Conservation (phyloP, 30 jellyfish, hydroid and myxozoan genomes). For the Turritopsis rubra region DNA sequence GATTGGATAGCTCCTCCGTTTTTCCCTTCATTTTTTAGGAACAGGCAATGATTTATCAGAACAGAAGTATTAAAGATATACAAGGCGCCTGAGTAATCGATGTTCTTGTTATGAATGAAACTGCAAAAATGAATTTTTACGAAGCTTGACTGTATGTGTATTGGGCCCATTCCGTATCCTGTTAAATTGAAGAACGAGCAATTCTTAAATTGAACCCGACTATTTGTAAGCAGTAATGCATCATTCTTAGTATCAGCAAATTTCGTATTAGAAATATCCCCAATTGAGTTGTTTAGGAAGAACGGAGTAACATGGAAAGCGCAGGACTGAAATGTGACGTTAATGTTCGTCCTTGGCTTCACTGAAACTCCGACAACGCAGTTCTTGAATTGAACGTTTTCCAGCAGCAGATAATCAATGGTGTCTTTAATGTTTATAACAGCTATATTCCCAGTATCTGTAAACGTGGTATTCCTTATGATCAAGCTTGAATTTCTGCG, state of each 20-base stretch:
- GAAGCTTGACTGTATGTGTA: not conserved
- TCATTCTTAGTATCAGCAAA: not conserved
- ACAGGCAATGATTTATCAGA: not conserved
- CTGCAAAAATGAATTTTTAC: not conserved
- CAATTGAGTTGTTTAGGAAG: not conserved
- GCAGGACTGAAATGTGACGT: not conserved
- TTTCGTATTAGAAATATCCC: not conserved
- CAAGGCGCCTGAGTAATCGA: not conserved
- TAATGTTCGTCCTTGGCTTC: not conserved
- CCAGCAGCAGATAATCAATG: not conserved
- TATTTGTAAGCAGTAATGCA: not conserved
- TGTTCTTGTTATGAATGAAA: not conserved
- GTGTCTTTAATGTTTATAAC: not conserved
- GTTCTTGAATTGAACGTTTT: not conserved
- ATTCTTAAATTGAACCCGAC: not conserved
- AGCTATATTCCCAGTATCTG: not conserved
- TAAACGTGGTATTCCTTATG: not conserved
- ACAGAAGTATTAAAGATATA: not conserved
- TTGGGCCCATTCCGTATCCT: not conserved
- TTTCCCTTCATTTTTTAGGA: not conserved
- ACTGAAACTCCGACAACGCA: not conserved
- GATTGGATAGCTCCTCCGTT: conserved; percentile 5
- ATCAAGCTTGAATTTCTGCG: not conserved
- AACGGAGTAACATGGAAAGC: not conserved
- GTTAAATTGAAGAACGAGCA: not conserved